Conservation (phyloP, 2,113 vertebrate genomes). For the Morone chrysops region DNA sequence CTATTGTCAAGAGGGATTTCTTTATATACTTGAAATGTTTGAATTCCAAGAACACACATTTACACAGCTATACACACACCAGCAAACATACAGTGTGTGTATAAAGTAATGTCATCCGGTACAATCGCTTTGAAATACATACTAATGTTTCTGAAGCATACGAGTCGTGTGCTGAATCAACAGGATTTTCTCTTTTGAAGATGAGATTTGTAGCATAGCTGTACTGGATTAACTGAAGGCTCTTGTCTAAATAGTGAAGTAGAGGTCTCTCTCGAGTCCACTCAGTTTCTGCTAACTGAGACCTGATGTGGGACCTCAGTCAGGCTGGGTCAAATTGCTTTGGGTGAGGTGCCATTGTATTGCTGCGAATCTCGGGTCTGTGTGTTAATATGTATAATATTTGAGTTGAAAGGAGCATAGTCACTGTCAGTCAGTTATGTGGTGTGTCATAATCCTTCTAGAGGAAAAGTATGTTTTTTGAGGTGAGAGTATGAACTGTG, state of each 20-base stretch:
- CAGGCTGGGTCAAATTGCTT: neutral
- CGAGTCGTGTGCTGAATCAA: neutral
- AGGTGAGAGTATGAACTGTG: too few species aligned
- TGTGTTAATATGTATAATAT: neutral
- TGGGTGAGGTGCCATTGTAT: neutral
- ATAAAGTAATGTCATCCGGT: neutral
- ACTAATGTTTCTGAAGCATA: neutral
- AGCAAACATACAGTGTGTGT: neutral
- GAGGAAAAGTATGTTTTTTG: too few species aligned
- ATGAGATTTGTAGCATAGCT: neutral
- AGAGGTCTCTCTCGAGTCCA: neutral
- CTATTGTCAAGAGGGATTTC: constrained; percentile 36
- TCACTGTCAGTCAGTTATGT: neutral
- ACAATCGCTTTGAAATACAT: neutral
- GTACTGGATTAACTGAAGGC: neutral
- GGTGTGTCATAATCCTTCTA: too few species aligned
- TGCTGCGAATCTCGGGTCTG: neutral
- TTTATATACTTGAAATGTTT: constrained; percentile 31
- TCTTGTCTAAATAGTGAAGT: neutral
- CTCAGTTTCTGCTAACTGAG: neutral
- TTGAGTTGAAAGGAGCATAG: neutral
- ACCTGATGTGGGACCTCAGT: neutral
- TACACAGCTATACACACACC: neutral
- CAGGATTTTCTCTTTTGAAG: neutral
- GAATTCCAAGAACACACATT: neutral